phyloP scores from a whole-genome alignment of 2,888 invertebrate species.

The Dorcus parallelipipedus region DNA sequence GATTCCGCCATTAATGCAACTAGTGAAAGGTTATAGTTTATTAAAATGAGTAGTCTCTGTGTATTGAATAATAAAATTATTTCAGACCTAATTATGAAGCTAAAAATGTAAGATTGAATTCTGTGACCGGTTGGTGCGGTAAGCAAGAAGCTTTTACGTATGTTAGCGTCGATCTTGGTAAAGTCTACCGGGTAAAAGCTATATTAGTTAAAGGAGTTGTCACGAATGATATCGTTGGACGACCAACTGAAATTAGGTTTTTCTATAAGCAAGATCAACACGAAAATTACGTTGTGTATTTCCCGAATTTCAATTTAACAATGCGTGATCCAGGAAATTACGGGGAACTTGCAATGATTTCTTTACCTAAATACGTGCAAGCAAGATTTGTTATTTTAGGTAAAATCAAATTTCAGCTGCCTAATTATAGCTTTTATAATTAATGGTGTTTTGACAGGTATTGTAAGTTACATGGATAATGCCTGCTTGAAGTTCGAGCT shows the following conservation, averaged over 20 bases:
- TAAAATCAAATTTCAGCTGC: constrained; percentile 22
- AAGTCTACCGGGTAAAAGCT: constrained; percentile 88
- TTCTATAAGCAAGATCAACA: constrained; percentile 94
- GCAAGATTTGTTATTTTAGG: constrained; percentile 87
- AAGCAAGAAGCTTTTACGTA: constrained; percentile 95
- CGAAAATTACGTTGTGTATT: constrained; percentile 95
- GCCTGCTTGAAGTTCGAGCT: constrained; percentile 94
- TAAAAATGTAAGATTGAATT: constrained; percentile 81
- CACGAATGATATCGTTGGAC: constrained; percentile 90
- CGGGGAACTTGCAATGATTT: constrained; percentile 94
- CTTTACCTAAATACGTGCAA: constrained; percentile 88
- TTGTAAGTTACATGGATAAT: constrained; percentile 95
- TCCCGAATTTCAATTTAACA: constrained; percentile 92
- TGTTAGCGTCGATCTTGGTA: constrained; percentile 90
- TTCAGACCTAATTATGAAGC: constrained; percentile 84
- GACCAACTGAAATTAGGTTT: constrained; percentile 94
- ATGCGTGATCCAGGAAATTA: constrained; percentile 96
- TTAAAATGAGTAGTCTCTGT: neutral
- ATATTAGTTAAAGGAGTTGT: constrained; percentile 92
- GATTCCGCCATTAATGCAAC: constrained; percentile 95
- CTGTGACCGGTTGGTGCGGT: constrained; percentile 96
- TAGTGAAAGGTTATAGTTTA: constrained; percentile 60
- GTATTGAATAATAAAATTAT: constrained; percentile 3
- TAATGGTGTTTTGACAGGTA: constrained; percentile 54
- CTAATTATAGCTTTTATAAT: constrained; percentile 3